phyloP scores from a whole-genome alignment of 2,888 invertebrate species.

The Andricus quercusramuli region DNA sequence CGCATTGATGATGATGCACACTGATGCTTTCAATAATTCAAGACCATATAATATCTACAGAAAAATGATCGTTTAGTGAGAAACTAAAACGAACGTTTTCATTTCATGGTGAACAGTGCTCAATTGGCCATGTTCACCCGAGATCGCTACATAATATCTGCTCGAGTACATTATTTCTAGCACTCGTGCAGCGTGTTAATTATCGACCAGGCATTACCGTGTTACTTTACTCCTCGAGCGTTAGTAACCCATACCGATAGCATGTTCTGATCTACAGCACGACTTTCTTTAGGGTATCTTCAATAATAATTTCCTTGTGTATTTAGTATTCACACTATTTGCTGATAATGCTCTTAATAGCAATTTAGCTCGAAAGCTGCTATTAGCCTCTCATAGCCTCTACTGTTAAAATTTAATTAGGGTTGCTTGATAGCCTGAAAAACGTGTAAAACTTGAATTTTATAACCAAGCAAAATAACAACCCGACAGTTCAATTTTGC shows the following conservation, averaged over 20 bases:
- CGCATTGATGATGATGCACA: too few species aligned
- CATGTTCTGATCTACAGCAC: constrained; percentile 53
- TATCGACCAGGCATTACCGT: constrained; percentile 56
- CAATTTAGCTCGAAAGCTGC: background rate
- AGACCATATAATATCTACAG: too few species aligned
- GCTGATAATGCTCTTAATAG: background rate
- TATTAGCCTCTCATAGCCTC: background rate
- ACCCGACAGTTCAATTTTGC: background rate
- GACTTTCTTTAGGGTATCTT: constrained; percentile 49
- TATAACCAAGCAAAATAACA: too few species aligned
- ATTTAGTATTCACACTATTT: background rate
- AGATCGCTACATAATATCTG: constrained; percentile 64
- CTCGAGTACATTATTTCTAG: constrained; percentile 59
- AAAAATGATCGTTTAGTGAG: background rate
- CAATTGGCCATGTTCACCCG: constrained; percentile 59
- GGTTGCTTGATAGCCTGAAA: background rate
- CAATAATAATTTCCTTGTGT: constrained; percentile 55
- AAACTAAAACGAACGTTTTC: background rate
- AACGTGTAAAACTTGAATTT: too few species aligned
- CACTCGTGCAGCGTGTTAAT: constrained; percentile 62
- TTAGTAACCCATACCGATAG: constrained; percentile 52
- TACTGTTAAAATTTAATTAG: background rate
- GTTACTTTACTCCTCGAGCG: constrained; percentile 54
- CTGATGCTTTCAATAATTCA: too few species aligned
- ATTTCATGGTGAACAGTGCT: constrained; percentile 21